Conservation (phyloP, 2,888 invertebrate genomes). For the Rotaria magnacalcarata region DNA sequence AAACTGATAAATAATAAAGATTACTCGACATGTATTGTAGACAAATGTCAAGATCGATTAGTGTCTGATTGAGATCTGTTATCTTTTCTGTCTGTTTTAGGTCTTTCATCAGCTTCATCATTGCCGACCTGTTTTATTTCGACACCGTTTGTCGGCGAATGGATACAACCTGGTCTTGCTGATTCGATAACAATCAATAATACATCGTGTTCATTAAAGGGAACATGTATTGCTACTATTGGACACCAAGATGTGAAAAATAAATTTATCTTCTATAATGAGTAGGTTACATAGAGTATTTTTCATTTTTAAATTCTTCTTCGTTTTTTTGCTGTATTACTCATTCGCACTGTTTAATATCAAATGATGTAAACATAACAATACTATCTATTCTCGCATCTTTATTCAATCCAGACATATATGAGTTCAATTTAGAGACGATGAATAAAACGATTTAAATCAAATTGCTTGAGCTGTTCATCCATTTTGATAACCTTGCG, state of each 20-base stretch:
- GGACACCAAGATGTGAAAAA: constrained; percentile 13
- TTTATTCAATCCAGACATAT: not conserved
- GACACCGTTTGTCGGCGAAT: not conserved
- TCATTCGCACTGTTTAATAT: not conserved
- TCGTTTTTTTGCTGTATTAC: not conserved
- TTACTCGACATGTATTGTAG: not conserved
- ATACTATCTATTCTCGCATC: not conserved
- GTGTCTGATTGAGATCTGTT: constrained; percentile 17
- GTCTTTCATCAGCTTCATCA: constrained; percentile 26
- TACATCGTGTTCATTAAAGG: not conserved
- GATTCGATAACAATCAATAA: constrained; percentile 6
- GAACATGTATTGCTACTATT: not conserved
- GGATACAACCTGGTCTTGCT: not conserved
- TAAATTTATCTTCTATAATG: constrained; percentile 17
- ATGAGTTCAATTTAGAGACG: not conserved
- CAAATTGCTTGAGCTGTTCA: constrained; percentile 6
- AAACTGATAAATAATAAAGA: not conserved
- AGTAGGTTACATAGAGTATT: not conserved
- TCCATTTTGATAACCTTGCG: constrained; percentile 7
- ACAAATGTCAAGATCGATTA: constrained; percentile 1
- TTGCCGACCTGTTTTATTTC: not conserved
- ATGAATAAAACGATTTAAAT: constrained; percentile 19
- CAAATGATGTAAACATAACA: constrained; percentile 3
- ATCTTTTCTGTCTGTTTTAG: constrained; percentile 10
- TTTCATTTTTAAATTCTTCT: too few species aligned